Base-by-base conservation (phyloP, 1,140 invertebrate species). In the Aphelinus atriplicis region DNA sequence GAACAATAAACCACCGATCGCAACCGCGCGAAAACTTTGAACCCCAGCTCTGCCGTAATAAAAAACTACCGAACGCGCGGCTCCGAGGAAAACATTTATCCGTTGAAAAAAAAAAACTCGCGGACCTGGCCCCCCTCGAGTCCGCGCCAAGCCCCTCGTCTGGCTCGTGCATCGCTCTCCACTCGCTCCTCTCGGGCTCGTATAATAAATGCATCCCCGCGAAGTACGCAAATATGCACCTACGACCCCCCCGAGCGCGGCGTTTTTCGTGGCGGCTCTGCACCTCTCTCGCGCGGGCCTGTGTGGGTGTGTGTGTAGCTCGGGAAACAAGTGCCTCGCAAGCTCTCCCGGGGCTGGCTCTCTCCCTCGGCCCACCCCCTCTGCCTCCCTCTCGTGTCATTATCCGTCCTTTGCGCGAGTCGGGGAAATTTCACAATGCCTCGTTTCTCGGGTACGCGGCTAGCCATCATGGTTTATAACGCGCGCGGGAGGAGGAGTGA, bases 341-440 rank as follows among this genome's bases (percentile, higher is more conserved):
- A 26, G 26, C 26, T 26, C 26, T 26, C 26, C 26, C 26, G 26
- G 26, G 26, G 26, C 26, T 26, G 26, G 26, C 26, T 26, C 26
- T 26, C 26, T 26, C 26, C 26, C 26, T 26, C 26, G 26, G 26
- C 26, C 26, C 42, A 45, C 6, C 51, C 50, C 51, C 48, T 26
- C 48, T 56, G n/a, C n/a, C 50, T 55, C 69, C 9, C 9, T 10
- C 43, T 26, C 4, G 3, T 26, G 56, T 75, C 67, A 60, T 75
- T 75, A 71, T 70, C 47, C 67, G 67, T 65, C 53, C 51, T 63
- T 58, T 58, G n/a, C 45, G 4, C 66, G 50, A 1, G n/a, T 7
- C 6, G 57, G 55, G 10, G 48, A 71, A 70, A 46, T 75, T 65
- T 65, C 5, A 71, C 60, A 71, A 75, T 70, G 47, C 60, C 56